Evolutionary conservation across 2,797 vertebrate genomes (phyloP), one percentile per base, ranked within the genome.

Genomic region (Pseudochromis fuscus): DNA sequence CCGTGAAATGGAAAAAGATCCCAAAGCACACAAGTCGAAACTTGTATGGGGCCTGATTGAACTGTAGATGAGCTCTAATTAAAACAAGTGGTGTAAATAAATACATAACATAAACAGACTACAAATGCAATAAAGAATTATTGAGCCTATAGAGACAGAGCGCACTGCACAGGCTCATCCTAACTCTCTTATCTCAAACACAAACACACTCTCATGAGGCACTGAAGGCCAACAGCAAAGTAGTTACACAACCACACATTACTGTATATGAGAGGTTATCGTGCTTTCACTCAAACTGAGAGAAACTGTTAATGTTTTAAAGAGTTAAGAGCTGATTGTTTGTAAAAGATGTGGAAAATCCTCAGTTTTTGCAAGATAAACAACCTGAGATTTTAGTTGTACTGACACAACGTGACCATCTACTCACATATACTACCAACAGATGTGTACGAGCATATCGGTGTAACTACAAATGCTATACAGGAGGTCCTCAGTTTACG

Each of bases 41-140:
- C 28, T 11, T 15, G 40, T 30, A 21, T 21, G 3, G 23, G 19
- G n/a, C 23, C 1, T 52, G 2, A 35, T 55, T 38, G 35, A 18
- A 66, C 19, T 51, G 13, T n/a, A 33, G 6, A 38, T 58, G 13
- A 61, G 45, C 62, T 37, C 42, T 30, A 24, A 64, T 72, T 48
- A 40, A 10, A 62, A 38, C 23, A 28, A 49, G 18, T 27, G 2
- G 21, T 19, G 18, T 12, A 35, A 45, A 10, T 50, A 23, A 28
- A 24, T n/a, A 35, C 5, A 42, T 5, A 59, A 28, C 21, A 35
- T 15, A 16, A 16, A 72, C 19, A 38, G 23, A 23, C 4, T 35
- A 46, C 4, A n/a, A 28, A 18, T n/a, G 5, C 5, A 30, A 7
- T 28, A 23, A 33, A 58, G 37, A n/a, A 31, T 16, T 19, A 44